Base-by-base conservation (phyloP, 1,140 invertebrate genomes). In the Drosophila elegans region DNA sequence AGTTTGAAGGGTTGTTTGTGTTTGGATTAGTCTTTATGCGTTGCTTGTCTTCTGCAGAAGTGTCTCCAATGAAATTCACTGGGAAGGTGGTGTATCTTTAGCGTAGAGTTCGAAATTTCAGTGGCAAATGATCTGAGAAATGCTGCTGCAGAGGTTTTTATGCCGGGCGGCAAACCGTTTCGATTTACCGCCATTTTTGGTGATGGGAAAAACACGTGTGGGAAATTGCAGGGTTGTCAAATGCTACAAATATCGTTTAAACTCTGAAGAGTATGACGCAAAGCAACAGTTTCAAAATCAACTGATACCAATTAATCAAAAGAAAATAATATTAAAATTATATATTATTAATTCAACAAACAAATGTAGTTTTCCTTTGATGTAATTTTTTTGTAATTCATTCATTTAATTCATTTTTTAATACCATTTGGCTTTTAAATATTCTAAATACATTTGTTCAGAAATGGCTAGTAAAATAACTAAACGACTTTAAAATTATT, bases 131-230 rank as follows among this genome's bases (percentile, higher is more conserved):
- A 88, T 16, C 29, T n/a, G 12, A 3, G n/a, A 4, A 52, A 13
- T 13, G 12, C 6, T 45, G 44, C 1, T 25, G 5, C 27, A 29
- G 34, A 21, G 54, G 61, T 46, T 89, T 88, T 59, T 88, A 89
- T 80, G 60, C 67, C 71, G 41, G 51, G 80, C 81, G 81, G 66
- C 54, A 67, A 63, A 56, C 45, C 48, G 48, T 59, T 79, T 78
- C 67, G 21, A 41, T 83, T 86, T 86, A 54, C 84, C 84, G 83
- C 83, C 83, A 69, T 34, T 53, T 59, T 39, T 16, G n/a, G 44
- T 13, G 49, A 12, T 49, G 46, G 52, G 25, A 48, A 60, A 60
- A 62, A n/a, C 25, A 12, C 44, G 29, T 6, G 29, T 39, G 13
- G 11, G n/a, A 49, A 57, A 57, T 44, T 41, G 2, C 10, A 36